Evolutionary conservation across 35 echinoderm and acorn worm species (phyloP), one percentile per base, ranked within the genome.

Genomic region (Ptychodera flava): DNA sequence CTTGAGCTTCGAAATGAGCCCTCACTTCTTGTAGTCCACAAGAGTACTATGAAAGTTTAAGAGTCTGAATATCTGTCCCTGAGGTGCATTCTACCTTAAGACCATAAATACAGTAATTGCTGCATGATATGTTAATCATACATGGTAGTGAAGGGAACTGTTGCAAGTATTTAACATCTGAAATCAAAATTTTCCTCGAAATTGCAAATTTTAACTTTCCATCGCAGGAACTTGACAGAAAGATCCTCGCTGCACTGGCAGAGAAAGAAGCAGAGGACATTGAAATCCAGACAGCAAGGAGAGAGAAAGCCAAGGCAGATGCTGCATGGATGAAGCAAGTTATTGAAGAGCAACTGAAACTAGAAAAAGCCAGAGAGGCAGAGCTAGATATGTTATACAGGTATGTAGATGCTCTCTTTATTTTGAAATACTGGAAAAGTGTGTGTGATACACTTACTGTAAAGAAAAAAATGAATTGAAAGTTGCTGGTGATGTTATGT

Each of bases 281-380:
- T 36, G 36, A 79, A 29, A 33, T 97, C 27, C 86, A 94, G 84
- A 88, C 90, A 81, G 87, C 92, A 0, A 89, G 95, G 52, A 86
- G 85, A 35, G 92, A 97, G 85, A 91, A 97, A 76, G 95, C 95
- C 2, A 89, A 89, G 81, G 95, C 95, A n/a, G 95, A 97, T 92
- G 95, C 95, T 28, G 85, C 90, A 2, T 97, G 95, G 95, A 97
- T 97, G 95, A 94, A 94, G 31, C 95, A 97, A 53, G 95, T 97
- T 0, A 90, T 97, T 15, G 95, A 97, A 31, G 95, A 97, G 35
- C 95, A 97, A 85, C 79, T 97, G 6, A 91, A 91, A 37, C 79
- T 97, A 64, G 95, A 97, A 92, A 97, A 97, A 77, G 92, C 95
- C 1, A 91, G 95, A 77, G 95, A 97, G 36, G 90, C 92, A 77